Evolutionary conservation across 2,888 invertebrate genomes (phyloP), one percentile per base, ranked within the genome.

Genomic region (Pandemis cinnamomeana): DNA sequence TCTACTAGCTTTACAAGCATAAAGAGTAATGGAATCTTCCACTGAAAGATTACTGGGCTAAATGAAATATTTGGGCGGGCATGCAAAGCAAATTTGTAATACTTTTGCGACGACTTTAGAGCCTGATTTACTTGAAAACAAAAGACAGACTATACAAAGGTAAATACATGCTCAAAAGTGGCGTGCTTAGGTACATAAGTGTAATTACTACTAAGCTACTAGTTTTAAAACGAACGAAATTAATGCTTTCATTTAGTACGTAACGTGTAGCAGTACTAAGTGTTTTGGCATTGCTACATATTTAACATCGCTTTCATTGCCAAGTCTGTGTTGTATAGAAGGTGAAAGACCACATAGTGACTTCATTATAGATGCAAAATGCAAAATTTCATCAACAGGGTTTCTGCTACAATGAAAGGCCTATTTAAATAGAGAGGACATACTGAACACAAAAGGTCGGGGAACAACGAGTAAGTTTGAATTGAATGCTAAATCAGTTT

Each of bases 361-460:
- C 11, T n/a, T 6, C 41, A 61, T 61, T 61, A 61, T 41, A n/a
- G 11, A 61, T 61, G 61, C n/a, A 15, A 63, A 20, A 44, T 63
- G 7, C 15, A 63, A 44, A 15, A 44, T 63, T 15, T 41, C 44
- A 44, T 63, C 63, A 42, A 63, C 44, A 63, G 20, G 44, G 44
- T 41, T n/a, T 42, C 0, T 5, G 44, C 41, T 15, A 44, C 63
- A 63, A 63, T 63, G 63, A 8, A 20, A 8, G 20, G 10, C 15
- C 63, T 66, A 36, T 51, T 51, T 27, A 66, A 66, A 51, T 51
- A 66, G 15, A 46, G 27, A 41, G 7, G 61, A 41, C 61, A 63
- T 20, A 46, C 58, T 58, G 5, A 1, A 27, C 63, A 63, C 46
- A 63, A 63, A 63, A 44, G 44, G 63, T 7, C 7, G 8, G 20